Conservation (phyloP, 2,888 invertebrate species). For the Steinernema carpocapsae region DNA sequence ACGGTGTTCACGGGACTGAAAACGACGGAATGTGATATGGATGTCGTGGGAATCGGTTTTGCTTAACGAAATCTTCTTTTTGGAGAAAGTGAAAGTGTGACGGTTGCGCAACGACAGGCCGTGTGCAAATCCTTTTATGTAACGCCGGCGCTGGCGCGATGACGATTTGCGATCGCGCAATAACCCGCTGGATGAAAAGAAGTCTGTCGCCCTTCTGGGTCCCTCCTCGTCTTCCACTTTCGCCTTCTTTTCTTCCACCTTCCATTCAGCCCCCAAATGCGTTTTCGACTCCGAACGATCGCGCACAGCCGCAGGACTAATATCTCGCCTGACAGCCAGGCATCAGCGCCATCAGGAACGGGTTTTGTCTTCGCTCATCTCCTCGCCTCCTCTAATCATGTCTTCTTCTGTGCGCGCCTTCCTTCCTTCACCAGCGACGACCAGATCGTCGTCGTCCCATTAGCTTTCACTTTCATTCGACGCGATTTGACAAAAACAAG, state of each 20-base stretch:
- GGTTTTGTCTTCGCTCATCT: conserved; percentile 31
- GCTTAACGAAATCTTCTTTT: background rate
- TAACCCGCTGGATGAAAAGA: background rate
- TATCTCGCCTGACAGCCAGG: conserved; percentile 22
- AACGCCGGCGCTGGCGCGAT: background rate
- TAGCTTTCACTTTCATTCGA: conserved; percentile 33
- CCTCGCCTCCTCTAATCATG: conserved; percentile 27
- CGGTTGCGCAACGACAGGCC: conserved; percentile 30
- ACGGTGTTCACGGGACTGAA: conserved; percentile 54
- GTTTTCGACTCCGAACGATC: conserved; percentile 14
- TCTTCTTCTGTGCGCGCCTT: conserved; percentile 29
- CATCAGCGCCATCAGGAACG: conserved; percentile 14
- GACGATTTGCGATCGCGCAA: conserved; percentile 15
- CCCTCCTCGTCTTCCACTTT: conserved; percentile 1
- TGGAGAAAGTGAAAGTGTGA: conserved; percentile 33
- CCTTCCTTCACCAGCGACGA: conserved; percentile 3
- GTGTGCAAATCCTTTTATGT: conserved; percentile 16
- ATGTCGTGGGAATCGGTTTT: conserved; percentile 17
- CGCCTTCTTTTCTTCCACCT: background rate
- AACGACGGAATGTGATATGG: conserved; percentile 34
- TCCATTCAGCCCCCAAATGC: conserved; percentile 19
- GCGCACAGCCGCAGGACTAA: conserved; percentile 23
- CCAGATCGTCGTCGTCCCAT: conserved; percentile 29
- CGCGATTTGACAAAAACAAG: conserved; percentile 28
- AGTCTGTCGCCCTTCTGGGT: conserved; percentile 16